Evolutionary conservation across 2,888 invertebrate species (phyloP).

Genomic region (Pheosia gnoma): DNA sequence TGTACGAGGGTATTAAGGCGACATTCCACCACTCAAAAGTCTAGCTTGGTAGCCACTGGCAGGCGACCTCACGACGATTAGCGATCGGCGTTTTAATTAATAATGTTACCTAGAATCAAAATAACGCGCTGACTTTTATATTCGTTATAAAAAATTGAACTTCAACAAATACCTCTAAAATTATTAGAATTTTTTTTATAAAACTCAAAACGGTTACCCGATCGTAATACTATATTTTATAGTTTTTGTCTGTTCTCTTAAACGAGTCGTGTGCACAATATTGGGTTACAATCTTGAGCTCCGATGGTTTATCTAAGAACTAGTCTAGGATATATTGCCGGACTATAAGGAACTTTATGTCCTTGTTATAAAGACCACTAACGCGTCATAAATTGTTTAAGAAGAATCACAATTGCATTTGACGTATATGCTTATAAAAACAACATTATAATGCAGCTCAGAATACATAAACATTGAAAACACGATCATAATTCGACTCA

Average conservation of each 20-base stretch:
- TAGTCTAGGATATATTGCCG: slow-evolving; percentile 22
- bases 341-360: slow-evolving; percentile 30
- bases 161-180: neutral
- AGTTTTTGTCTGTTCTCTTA: slow-evolving; percentile 62
- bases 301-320: slow-evolving; percentile 42
- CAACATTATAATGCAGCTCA: slow-evolving; percentile 23
- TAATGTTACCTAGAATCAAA: neutral
- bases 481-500: slow-evolving; percentile 10
- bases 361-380: slow-evolving; percentile 19
- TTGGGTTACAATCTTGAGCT: slow-evolving; percentile 63
- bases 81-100: neutral
- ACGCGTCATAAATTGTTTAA: slow-evolving; percentile 19
- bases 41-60: no score
- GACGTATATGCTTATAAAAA: slow-evolving; percentile 34
- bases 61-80: no score
- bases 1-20: no score
- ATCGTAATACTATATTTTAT: slow-evolving; percentile 50
- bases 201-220: slow-evolving; percentile 39
- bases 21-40: no score
- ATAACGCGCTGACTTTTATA: slow-evolving; percentile 1
- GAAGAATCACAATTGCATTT: slow-evolving; percentile 44
- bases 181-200: neutral
- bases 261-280: slow-evolving; percentile 67
- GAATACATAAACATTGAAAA: slow-evolving; percentile 16
- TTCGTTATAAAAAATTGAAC: neutral